Evolutionary conservation across 2,797 vertebrate genomes (phyloP), one percentile per base, ranked within the genome.

Genomic region (Eupleurogrammus muticus): DNA sequence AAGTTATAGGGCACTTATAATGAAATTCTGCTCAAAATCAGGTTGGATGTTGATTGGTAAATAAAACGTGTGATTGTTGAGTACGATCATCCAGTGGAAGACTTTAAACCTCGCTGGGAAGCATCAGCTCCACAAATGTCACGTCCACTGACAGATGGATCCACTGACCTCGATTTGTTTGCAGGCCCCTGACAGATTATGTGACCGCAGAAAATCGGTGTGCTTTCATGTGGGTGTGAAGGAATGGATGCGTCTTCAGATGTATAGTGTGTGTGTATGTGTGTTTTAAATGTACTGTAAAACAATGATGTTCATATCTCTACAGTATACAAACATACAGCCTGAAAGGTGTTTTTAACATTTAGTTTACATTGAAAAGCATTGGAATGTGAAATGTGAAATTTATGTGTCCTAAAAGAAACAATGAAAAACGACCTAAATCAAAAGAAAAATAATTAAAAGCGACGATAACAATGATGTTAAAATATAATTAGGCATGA

Each of bases 111-210:
- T 36, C 47, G 13, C 4, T 38, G 60, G 17, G 9, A 50, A 58
- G 50, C 24, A 48, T 66, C 46, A 58, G 8, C 16, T 46, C 47
- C n/a, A 67, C 7, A 47, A 61, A 47, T 52, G 61, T 68, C 60
- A 42, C n/a, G n/a, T 58, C 46, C 21, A 44, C 53, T 75, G 67
- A 83, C 70, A 88, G 77, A 79, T 67, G 75, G 74, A 74, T 56
- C 66, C 65, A 80, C 28, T 77, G 58, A 76, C 71, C 80, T 63
- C 70, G 80, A 83, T 85, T 44, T 77, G 63, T 66, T 81, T 70
- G 50, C 54, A 19, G 21, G 3, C 3, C 7, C 36, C 55, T 80
- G 65, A 83, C 58, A 28, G 57, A 82, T 80, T 49, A 57, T 64
- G 57, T 34, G 44, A 72, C 34, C 28, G 1, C 34, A 34, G 75